A percentile compares a stretch with the other conserved stretches of the same genome.
Conservation (phyloP, 2,113 vertebrate genomes). For the Ochotona curzoniae region DNA sequence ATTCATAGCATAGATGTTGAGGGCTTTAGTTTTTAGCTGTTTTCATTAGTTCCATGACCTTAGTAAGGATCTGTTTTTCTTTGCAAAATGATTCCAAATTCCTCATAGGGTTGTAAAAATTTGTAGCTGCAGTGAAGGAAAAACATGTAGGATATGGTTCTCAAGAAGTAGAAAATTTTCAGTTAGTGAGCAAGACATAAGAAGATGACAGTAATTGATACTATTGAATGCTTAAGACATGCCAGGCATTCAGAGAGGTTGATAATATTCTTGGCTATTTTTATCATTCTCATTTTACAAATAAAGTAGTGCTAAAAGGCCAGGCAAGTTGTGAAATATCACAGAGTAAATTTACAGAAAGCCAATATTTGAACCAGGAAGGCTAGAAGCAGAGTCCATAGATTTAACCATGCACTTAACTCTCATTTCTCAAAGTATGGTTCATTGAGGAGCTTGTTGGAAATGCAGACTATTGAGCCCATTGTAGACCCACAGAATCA, state of each 20-base stretch:
- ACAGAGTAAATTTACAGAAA: background rate
- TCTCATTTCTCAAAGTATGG: background rate
- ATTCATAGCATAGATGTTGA: background rate
- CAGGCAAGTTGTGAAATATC: conserved; percentile 31
- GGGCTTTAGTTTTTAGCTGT: background rate
- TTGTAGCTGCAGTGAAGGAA: conserved; percentile 37
- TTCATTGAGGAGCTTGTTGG: background rate
- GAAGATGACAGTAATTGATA: conserved; percentile 12
- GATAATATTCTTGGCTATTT: conserved; percentile 37
- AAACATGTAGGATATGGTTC: conserved; percentile 38
- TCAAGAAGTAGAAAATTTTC: conserved; percentile 10
- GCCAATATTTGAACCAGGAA: background rate
- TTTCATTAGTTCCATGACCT: background rate
- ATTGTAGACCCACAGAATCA: background rate
- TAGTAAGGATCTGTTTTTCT: conserved; percentile 1
- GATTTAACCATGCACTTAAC: background rate
- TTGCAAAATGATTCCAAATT: conserved; percentile 27
- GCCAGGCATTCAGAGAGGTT: background rate
- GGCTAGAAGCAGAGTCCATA: background rate
- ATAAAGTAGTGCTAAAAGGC: conserved; percentile 16
- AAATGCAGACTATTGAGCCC: conserved; percentile 27
- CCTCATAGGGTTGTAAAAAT: conserved; percentile 22
- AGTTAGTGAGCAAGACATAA: background rate
- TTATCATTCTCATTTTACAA: conserved; percentile 41
- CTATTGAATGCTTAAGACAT: conserved; percentile 15